Conservation (phyloP, 2,113 vertebrate genomes). For the Pangasianodon hypophthalmus region DNA sequence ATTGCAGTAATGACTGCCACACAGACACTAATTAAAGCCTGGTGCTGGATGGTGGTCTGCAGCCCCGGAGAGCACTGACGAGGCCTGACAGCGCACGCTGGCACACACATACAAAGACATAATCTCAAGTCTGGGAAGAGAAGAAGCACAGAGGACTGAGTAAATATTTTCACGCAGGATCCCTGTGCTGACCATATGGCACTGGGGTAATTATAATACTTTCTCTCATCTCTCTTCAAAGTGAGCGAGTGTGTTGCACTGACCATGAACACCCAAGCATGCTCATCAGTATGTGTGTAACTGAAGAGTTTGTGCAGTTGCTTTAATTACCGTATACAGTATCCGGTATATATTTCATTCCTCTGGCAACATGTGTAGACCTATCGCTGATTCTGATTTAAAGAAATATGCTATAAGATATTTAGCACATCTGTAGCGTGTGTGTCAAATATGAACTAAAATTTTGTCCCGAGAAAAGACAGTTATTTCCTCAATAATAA, state of each 20-base stretch:
- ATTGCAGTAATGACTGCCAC: conserved; percentile 60
- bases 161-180: conserved; percentile 53
- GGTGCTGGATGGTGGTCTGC: conserved; percentile 49
- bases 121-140: conserved; percentile 37
- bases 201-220: conserved; percentile 51
- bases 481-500: no score
- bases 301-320: conserved; percentile 44
- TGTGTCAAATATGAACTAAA: background rate
- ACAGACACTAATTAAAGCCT: conserved; percentile 61
- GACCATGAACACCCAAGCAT: conserved; percentile 28
- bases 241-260: conserved; percentile 29
- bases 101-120: conserved; percentile 52
- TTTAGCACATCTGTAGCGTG: background rate
- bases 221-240: conserved; percentile 35
- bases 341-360: background rate
- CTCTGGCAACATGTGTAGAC: conserved; percentile 27
- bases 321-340: conserved; percentile 41
- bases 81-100: conserved; percentile 54
- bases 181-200: conserved; percentile 58
- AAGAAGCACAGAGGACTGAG: conserved; percentile 36
- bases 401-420: background rate
- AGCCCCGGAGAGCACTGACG: conserved; percentile 41
- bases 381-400: background rate
- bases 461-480: background rate
- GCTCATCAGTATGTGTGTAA: conserved; percentile 35